Conservation (phyloP, 2,113 vertebrate genomes). For the Peromyscus maniculatus region DNA sequence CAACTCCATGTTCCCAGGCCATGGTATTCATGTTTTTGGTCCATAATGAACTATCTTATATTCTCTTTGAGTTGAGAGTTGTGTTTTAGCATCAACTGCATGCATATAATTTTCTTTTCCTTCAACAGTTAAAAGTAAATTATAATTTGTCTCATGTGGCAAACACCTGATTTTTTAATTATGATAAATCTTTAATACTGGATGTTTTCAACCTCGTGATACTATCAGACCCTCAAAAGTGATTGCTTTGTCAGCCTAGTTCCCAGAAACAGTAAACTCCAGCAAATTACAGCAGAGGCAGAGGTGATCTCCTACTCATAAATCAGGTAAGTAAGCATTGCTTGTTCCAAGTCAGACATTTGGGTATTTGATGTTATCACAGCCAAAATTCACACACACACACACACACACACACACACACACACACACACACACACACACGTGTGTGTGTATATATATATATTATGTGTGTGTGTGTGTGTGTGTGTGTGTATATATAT, state of each 20-base stretch:
- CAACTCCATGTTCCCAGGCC: no score
- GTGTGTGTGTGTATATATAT: no score
- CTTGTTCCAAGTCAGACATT: background rate
- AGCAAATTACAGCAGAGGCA: background rate
- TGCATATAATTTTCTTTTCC: background rate
- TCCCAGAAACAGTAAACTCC: background rate
- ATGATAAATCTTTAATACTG: background rate
- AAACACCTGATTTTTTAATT: background rate
- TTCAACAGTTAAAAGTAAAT: background rate
- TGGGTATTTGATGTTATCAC: background rate
- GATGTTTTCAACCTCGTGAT: background rate
- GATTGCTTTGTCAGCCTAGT: background rate
- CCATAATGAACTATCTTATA: background rate
- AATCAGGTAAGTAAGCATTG: background rate
- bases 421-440: no score
- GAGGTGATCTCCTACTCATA: background rate
- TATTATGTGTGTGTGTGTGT: background rate
- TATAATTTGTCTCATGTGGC: background rate
- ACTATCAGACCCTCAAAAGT: background rate
- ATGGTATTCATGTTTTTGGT: background rate
- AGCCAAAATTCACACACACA: background rate
- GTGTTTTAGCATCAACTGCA: background rate
- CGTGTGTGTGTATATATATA: no score
- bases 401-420: no score
- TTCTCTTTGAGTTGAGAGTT: background rate